phyloP scores from a whole-genome alignment of 2,888 invertebrate genomes.

The Troilus luridus region DNA sequence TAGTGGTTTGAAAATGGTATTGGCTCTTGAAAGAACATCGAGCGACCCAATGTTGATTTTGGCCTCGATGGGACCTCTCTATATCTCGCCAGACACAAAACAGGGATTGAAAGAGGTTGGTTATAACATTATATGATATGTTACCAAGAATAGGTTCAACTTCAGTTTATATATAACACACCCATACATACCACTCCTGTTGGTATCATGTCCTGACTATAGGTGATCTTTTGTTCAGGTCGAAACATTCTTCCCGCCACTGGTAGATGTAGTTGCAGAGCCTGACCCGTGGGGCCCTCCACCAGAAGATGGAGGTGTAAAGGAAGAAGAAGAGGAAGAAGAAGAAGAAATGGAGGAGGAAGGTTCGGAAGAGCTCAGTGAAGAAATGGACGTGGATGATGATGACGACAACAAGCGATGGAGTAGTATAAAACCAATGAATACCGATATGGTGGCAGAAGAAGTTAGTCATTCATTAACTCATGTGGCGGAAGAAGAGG shows the following conservation, averaged over 20 bases:
- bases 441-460: neutral
- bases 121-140: neutral
- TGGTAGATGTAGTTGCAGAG: constrained; percentile 58
- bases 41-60: constrained; percentile 77
- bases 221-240: neutral
- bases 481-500: neutral
- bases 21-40: constrained; percentile 78
- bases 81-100: constrained; percentile 78
- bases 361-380: constrained; percentile 11
- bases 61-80: constrained; percentile 77
- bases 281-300: constrained; percentile 63
- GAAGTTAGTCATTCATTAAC: neutral
- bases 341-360: constrained; percentile 41
- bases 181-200: too few species aligned
- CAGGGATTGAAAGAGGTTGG: constrained; percentile 74
- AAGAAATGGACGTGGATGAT: constrained; percentile 14
- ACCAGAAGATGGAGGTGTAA: constrained; percentile 48
- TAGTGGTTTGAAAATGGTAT: constrained; percentile 79
- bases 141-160: too few species aligned
- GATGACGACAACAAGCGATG: neutral
- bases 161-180: too few species aligned
- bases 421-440: neutral
- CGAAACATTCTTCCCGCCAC: constrained; percentile 62
- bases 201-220: too few species aligned
- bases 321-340: constrained; percentile 9